These are phyloP conservation scores for Crambe crambe DNA, from an alignment of 37 sponge, comb jelly and placozoan genomes.

Conservation along the genomic window DNA sequence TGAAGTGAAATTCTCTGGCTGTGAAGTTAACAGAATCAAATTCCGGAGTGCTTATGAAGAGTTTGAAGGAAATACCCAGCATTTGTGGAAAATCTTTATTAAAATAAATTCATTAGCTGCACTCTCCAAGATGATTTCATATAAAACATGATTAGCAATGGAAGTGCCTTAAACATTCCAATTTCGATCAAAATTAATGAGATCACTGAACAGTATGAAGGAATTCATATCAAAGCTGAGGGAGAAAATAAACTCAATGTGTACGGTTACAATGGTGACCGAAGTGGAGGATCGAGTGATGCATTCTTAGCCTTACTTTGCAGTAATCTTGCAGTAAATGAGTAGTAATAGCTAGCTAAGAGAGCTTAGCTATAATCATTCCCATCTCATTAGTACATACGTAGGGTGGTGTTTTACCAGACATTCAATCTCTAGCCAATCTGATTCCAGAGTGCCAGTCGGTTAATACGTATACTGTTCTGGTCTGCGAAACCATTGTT, in stretches of 20 bases:
- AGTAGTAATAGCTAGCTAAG: no score
- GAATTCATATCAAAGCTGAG: conserved; percentile 19
- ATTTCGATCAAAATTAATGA: not conserved
- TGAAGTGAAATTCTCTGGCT: not conserved
- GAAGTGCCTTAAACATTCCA: conserved; percentile 5
- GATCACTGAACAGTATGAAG: conserved; percentile 27
- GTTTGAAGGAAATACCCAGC: not conserved
- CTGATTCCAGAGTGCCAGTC: no score
- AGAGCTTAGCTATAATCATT: no score
- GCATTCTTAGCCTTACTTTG: conserved; percentile 44
- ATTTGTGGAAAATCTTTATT: conserved; percentile 11
- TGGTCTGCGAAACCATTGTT: no score
- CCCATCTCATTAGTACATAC: no score
- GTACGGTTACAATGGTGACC: conserved; percentile 34
- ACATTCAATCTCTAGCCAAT: no score
- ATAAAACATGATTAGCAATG: no score
- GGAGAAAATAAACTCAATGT: conserved; percentile 26
- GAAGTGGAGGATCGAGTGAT: conserved; percentile 37
- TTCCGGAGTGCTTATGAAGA: conserved; percentile 19
- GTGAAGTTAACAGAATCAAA: conserved; percentile 1
- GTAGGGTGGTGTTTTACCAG: no score
- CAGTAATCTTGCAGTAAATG: not conserved
- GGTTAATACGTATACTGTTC: no score
- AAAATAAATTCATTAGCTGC: conserved; percentile 34
- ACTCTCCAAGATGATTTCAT: not conserved